Base-by-base conservation (phyloP, 2,113 vertebrate species). In the Sus scrofa region DNA sequence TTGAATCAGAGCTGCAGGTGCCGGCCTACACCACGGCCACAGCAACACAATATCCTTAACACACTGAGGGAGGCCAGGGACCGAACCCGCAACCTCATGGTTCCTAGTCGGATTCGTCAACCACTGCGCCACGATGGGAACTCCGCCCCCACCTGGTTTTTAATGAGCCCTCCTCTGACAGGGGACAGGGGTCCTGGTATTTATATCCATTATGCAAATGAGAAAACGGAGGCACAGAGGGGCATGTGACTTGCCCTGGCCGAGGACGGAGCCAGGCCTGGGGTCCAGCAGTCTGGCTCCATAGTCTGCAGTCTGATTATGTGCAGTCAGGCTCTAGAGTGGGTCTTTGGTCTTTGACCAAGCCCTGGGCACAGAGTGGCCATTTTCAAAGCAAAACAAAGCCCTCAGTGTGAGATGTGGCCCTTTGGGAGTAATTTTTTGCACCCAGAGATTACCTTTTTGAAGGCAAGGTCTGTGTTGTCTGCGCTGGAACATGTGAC, bases 391-490 rank as follows among this genome's bases (percentile, higher is more conserved):
- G 78, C 24, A 68, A 85, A 83, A 73, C 26, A 67, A 39, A 65
- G 86, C 63, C 67, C 58, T 39, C 0, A 12, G 13, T 20, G 83
- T 37, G 4, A 32, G 30, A 63, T 0, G 3, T 7, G 39, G 34
- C 34, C 73, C 14, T 60, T 44, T 3, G 18, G 52, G 44, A 58
- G 39, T 79, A 8, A 27, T 37, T 32, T 37, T 44, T 26, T 11
- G 15, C 19, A 39, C 63, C 22, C 67, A 3, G 50, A 71, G 50
- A 65, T 95, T 96, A 99, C 99, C 99, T 99, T 99, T 98, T 99
- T 99, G 97, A 99, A 99, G 91, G 98, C 98, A 0, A 99, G 99
- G 58, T 99, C 99, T 34, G 99, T 99, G 96, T 99, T 99, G 88
- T 99, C 99, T 3, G 97, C 83, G 97, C 99, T 99, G 96, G 99